These are phyloP conservation scores for Dendrophyllia cribrosa DNA, from an alignment of 64 coral and sea anemone species.

Conservation along the genomic window DNA sequence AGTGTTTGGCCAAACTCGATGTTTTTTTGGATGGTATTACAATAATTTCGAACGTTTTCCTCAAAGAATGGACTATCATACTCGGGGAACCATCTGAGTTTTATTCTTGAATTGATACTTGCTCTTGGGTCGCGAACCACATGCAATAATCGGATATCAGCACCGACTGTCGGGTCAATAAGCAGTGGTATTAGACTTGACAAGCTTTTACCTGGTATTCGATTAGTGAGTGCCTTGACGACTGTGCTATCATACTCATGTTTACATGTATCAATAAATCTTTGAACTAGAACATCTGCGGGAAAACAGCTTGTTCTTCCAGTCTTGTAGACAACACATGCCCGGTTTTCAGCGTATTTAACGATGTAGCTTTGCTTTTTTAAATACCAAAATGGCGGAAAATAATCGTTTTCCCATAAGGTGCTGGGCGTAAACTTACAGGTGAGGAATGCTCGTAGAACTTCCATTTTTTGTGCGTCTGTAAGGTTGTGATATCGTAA, in stretches of 20 bases:
- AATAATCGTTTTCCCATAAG: slow-evolving; percentile 11
- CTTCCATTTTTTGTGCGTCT: background rate
- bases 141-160: slow-evolving; percentile 33
- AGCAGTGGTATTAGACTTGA: slow-evolving; percentile 20
- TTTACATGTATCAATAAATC: background rate
- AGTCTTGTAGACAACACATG: background rate
- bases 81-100: slow-evolving; percentile 22
- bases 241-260: slow-evolving; percentile 7
- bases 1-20: slow-evolving; percentile 26
- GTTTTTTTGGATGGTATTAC: background rate
- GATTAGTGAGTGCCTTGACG: background rate
- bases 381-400: slow-evolving; percentile 32
- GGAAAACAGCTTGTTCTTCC: background rate
- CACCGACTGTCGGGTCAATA: background rate
- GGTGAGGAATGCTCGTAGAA: background rate
- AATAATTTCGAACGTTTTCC: slow-evolving; percentile 14
- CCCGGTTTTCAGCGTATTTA: background rate
- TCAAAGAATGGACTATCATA: background rate
- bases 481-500: background rate
- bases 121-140: slow-evolving; percentile 36
- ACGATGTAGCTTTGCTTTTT: background rate
- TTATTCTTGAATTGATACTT: slow-evolving; percentile 35
- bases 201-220: background rate
- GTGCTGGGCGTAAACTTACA: background rate
- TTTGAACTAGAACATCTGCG: background rate